Evolutionary conservation across 2,797 vertebrate species (phyloP), one percentile per base, ranked within the genome.

Genomic region (Artibeus lituratus): DNA sequence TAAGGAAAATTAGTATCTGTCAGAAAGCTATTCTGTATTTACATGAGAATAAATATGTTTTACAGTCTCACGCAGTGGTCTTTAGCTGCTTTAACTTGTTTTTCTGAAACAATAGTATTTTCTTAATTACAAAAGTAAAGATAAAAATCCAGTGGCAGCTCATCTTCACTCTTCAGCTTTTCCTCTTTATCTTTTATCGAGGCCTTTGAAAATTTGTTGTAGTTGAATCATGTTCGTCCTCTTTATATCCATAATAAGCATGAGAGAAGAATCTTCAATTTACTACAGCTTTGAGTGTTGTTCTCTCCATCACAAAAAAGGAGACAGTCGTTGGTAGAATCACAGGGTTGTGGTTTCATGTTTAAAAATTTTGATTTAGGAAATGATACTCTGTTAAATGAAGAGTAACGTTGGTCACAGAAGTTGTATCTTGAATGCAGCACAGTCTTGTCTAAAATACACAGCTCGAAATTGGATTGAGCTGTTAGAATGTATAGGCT

Each of bases 401-500:
- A 97, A 95, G 73, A 95, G 87, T 94, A 74, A 90, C 55, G 2
- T 78, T 93, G 78, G 77, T 97, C 77, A 55, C 81, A 97, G 90
- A 95, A 94, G 89, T 76, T 74, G 76, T 29, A 26, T 86, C 35
- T 90, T 92, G 73, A 92, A 69, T 96, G 44, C 67, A 95, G 55
- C 29, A 91, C 29, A 78, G 51, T 92, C 29, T 90, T 90, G 7
- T 94, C 69, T 90, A 80, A 92, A 93, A 55, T 82, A 76, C 16
- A 72, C n/a, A 91, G 67, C n/a, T 70, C 86, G 77, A 90, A 90
- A 84, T 32, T 91, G 74, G 94, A 91, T 97, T 96, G 95, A 97
- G 82, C 37, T 96, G 39, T 90, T 87, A 76, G 32, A 55, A 90
- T 92, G 29, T 94, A n/a, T 87, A 87, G 67, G 42, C 53, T 91